These are phyloP conservation scores for Charadrius vociferus DNA, from an alignment of 2,113 vertebrate genomes.

Conservation along the genomic window DNA sequence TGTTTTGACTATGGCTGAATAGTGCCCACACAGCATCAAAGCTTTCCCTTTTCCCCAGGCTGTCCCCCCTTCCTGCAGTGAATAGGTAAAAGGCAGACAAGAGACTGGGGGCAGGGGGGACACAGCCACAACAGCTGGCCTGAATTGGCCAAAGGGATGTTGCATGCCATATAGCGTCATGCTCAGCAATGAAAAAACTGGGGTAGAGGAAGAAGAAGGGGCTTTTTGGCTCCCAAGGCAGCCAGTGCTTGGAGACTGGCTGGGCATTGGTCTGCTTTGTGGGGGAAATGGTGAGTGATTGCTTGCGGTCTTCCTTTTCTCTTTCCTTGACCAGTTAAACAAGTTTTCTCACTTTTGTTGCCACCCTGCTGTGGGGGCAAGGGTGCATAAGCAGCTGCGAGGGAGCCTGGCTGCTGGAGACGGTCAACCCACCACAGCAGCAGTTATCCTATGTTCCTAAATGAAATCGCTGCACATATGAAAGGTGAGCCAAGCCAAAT, in stretches of 20 bases:
- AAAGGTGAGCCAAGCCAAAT: neutral
- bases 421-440: neutral
- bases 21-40: neutral
- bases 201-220: neutral
- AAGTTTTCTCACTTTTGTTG: neutral
- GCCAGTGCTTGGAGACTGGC: neutral
- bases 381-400: neutral
- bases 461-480: neutral
- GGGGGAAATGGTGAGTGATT: neutral
- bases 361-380: neutral
- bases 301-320: neutral
- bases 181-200: neutral
- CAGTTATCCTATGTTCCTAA: neutral
- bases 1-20: neutral
- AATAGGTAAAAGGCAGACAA: neutral
- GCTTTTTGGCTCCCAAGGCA: neutral
- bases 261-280: neutral
- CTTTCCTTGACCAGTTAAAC: neutral
- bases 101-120: rapidly evolving
- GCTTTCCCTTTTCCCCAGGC: neutral
- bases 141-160: neutral
- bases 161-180: neutral
- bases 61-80: neutral
- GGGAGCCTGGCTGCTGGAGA: neutral
- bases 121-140: neutral